phyloP scores from a whole-genome alignment of 2,113 vertebrate species.

The Nymphicus hollandicus region DNA sequence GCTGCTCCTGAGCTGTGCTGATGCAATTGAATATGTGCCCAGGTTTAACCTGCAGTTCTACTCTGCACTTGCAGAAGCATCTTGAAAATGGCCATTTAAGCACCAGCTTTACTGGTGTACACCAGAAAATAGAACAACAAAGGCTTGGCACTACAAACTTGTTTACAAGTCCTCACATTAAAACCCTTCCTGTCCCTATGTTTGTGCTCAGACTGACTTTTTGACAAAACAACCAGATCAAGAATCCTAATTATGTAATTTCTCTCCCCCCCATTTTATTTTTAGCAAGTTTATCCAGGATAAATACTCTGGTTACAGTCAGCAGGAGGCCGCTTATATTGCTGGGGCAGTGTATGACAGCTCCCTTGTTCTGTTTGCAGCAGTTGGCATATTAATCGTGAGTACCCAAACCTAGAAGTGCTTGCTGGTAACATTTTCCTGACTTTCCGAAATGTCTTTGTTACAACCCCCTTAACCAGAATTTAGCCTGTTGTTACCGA shows the following conservation, averaged over 20 bases:
- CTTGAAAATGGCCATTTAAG: background rate
- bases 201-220: background rate
- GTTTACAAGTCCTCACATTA: background rate
- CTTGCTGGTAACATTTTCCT: background rate
- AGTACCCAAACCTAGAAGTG: slow-evolving; percentile 17
- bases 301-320: slow-evolving; percentile 81
- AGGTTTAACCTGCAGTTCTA: background rate
- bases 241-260: background rate
- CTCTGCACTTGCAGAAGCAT: background rate
- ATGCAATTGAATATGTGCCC: background rate
- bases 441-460: background rate
- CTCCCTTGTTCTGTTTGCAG: slow-evolving; percentile 77
- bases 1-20: background rate
- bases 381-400: slow-evolving; percentile 79
- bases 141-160: background rate
- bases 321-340: slow-evolving; percentile 76
- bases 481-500: background rate
- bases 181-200: background rate
- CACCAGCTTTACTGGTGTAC: background rate
- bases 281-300: slow-evolving; percentile 87
- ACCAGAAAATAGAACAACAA: background rate
- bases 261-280: background rate
- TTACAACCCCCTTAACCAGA: background rate
- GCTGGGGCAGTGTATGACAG: slow-evolving; percentile 80
- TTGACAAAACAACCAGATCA: background rate